These are phyloP conservation scores for Ctenopoma kingsleyae DNA, from an alignment of 2,797 vertebrate genomes.

Conservation along the genomic window DNA sequence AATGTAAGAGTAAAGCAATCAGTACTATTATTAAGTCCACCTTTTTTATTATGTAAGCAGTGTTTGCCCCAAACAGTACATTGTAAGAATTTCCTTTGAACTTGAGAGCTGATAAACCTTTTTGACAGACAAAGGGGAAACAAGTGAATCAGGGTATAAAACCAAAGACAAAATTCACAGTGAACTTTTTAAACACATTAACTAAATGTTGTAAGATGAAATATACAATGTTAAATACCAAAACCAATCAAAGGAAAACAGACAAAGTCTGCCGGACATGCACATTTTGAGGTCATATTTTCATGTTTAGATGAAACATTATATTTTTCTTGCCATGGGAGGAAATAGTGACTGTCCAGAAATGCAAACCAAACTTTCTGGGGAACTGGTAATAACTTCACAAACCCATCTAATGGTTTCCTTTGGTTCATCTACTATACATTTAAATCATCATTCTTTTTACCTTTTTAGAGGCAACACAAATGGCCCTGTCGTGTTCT, in stretches of 20 bases:
- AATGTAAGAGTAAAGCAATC: too few relatives aligned
- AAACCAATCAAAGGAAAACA: conserved; percentile 36
- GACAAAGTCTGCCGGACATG: conserved; percentile 16
- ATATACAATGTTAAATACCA: conserved; percentile 16
- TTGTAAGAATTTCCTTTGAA: conserved; percentile 17
- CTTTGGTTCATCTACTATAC: conserved; percentile 21
- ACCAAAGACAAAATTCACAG: conserved; percentile 32
- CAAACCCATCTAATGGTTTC: conserved; percentile 54
- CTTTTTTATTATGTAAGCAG: neutral
- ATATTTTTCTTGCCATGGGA: neutral
- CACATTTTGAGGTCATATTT: conserved; percentile 43
- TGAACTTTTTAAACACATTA: conserved; percentile 47
- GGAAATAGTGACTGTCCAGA: conserved; percentile 30
- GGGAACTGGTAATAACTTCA: neutral
- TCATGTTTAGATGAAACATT: conserved; percentile 20
- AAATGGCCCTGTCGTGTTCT: conserved; percentile 42
- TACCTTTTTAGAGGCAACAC: conserved; percentile 50
- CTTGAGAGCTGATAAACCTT: neutral
- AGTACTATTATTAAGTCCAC: neutral
- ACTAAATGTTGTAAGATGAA: conserved; percentile 43
- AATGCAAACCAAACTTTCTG: conserved; percentile 34
- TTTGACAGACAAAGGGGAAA: conserved; percentile 12
- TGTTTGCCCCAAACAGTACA: conserved; percentile 4
- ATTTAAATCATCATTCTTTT: conserved; percentile 43
- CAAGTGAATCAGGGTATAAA: conserved; percentile 21